Conservation (phyloP, 2,888 invertebrate species). For the Nysson spinosus region DNA sequence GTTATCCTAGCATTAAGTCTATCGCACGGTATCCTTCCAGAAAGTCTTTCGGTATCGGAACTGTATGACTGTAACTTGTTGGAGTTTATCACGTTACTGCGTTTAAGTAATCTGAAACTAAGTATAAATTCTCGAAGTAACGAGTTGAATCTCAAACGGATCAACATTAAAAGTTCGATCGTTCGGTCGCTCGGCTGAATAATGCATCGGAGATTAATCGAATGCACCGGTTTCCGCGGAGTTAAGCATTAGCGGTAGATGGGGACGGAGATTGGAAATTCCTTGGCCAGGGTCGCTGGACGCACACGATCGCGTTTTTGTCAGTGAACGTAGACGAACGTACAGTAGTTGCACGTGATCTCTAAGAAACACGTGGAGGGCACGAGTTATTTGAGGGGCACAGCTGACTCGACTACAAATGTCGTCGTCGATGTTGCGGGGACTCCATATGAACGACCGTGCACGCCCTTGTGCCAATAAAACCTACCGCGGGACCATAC, state of each 20-base stretch:
- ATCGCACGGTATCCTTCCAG: no score
- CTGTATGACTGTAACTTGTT: no score
- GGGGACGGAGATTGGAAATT: constrained; percentile 2
- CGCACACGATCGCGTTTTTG: not conserved
- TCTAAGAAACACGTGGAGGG: constrained; percentile 16
- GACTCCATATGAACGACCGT: constrained; percentile 36
- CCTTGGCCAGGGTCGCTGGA: constrained; percentile 1
- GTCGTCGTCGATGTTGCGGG: constrained; percentile 39
- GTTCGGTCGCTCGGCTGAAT: no score
- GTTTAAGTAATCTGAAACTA: no score
- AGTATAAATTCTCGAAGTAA: no score
- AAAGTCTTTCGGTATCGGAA: no score
- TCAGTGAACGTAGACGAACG: no score
- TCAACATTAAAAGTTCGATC: no score
- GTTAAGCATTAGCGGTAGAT: not conserved
- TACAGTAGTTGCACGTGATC: constrained; percentile 2
- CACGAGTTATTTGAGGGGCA: constrained; percentile 37
- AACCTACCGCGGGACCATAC: constrained; percentile 31
- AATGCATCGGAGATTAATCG: no score
- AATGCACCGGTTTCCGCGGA: not conserved
- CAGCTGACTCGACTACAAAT: constrained; percentile 43
- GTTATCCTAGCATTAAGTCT: no score
- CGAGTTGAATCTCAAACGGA: no score
- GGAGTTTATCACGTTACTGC: no score
- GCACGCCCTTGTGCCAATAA: constrained; percentile 40